phyloP scores from a whole-genome alignment of 2,888 invertebrate genomes.

The Lamproptera curius region DNA sequence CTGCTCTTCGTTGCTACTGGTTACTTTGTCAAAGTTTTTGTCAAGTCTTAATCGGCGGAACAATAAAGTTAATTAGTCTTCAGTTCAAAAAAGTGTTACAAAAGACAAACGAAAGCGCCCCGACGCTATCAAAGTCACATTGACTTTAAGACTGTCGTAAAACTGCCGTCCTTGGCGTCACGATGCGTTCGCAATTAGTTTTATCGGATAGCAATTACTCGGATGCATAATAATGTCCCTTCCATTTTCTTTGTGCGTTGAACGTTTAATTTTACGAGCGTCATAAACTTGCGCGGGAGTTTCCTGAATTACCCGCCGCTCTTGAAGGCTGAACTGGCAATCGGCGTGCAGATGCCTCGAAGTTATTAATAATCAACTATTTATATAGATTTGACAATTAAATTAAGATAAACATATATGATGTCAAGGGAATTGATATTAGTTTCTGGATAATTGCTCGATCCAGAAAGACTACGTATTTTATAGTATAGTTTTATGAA shows the following conservation, averaged over 20 bases:
- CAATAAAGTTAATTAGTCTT: too few relatives aligned
- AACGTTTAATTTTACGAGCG: conserved; percentile 50
- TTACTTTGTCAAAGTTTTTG: too few relatives aligned
- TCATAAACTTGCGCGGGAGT: conserved; percentile 48
- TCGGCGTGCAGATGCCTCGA: conserved; percentile 23
- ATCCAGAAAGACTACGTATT: too few relatives aligned
- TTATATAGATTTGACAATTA: not conserved
- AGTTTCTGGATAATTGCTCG: too few relatives aligned
- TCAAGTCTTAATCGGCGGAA: too few relatives aligned
- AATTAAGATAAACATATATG: too few relatives aligned
- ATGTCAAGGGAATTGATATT: too few relatives aligned
- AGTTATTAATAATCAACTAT: conserved; percentile 12
- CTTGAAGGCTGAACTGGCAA: conserved; percentile 23
- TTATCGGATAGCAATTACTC: conserved; percentile 17
- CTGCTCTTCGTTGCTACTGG: too few relatives aligned
- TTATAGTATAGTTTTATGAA: too few relatives aligned
- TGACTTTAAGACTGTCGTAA: conserved; percentile 2
- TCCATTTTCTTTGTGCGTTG: conserved; percentile 31
- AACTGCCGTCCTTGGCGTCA: conserved; percentile 4
- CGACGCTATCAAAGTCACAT: not conserved
- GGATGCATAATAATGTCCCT: conserved; percentile 24
- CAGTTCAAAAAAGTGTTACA: too few relatives aligned
- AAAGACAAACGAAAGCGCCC: not conserved
- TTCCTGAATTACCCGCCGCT: conserved; percentile 48
- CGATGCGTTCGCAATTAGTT: conserved; percentile 8